Conservation (phyloP, 1,140 invertebrate genomes). For the Halictus rubicundus region DNA sequence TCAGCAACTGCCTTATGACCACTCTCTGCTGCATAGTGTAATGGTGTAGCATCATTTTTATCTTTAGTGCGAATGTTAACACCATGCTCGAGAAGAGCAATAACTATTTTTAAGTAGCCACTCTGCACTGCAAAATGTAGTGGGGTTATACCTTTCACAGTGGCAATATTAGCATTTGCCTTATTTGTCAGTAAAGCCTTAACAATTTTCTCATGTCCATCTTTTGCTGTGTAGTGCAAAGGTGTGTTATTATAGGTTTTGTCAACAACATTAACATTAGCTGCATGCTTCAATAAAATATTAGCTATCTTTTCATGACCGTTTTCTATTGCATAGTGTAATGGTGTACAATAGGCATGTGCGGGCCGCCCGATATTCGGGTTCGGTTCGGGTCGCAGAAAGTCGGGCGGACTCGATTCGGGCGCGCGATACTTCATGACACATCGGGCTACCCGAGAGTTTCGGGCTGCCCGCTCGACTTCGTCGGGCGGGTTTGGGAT, state of each 20-base stretch:
- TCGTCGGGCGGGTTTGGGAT: too few species aligned
- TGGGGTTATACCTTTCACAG: constrained; percentile 6
- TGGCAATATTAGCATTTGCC: constrained; percentile 81
- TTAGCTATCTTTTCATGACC: constrained; percentile 33
- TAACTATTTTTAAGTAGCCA: constrained; percentile 36
- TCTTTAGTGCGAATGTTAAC: constrained; percentile 77
- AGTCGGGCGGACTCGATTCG: too few species aligned
- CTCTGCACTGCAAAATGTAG: constrained; percentile 35
- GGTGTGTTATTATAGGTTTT: constrained; percentile 84
- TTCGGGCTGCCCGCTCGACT: too few species aligned
- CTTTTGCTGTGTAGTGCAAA: constrained; percentile 48
- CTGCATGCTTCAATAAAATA: constrained; percentile 38
- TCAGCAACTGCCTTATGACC: constrained; percentile 47
- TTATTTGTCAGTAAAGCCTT: constrained; percentile 35
- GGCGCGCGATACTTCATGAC: too few species aligned
- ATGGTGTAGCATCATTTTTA: constrained; percentile 71
- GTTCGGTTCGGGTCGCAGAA: too few species aligned
- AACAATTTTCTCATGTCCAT: constrained; percentile 35
- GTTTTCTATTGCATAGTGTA: constrained; percentile 41
- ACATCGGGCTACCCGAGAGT: too few species aligned
- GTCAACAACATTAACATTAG: constrained; percentile 78
- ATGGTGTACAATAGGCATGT: constrained; percentile 35
- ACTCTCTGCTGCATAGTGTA: constrained; percentile 39
- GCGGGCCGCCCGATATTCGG: too few species aligned
- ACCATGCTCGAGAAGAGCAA: constrained; percentile 33